Base-by-base conservation (phyloP, 2,888 invertebrate species). In the Tipula helvola region DNA sequence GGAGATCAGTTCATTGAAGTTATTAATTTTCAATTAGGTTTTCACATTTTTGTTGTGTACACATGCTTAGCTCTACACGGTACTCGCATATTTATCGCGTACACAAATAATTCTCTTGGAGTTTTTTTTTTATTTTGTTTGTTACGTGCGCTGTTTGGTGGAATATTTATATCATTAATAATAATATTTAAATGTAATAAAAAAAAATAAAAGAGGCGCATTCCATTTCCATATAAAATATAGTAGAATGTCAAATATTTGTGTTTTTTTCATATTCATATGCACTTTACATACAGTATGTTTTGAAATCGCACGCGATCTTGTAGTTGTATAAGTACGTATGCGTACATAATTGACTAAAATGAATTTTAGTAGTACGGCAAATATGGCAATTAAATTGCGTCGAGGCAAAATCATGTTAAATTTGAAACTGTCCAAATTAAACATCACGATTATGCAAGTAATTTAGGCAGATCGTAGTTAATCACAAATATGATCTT, bases 121-220 rank as follows among this genome's bases (percentile, higher is more conserved):
- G 71, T 18, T 16, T 52, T 8, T 28, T 28, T 28, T 28, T 28
- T 28, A 28, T 28, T 28, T 28, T 71, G 28, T 71, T 71, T 57
- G 52, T 57, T 57, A 57, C 16, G 52, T 57, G 2, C 28, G 2
- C 16, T 71, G 28, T 71, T 71, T 71, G 71, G 71, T 71, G 71
- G 28, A 71, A 71, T 71, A 71, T 57, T 57, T 57, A 28, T 28
- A 28, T 2, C 2, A 28, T 1, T 28, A 28, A 28, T 28, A 57
- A 57, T 16, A 57, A 57, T 57, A 57, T 71, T 71, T 71, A 71
- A 71, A 71, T 71, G 71, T 71, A 71, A 71, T 71, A 71, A 71
- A 71, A 71, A 71, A 71, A 71, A 71, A 71, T 71, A 71, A 71
- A 71, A 71, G 71, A 71, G 71, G 71, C 71, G 71, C 71, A 71